Conservation (phyloP, 2,113 vertebrate species). For the Cervus canadensis region DNA sequence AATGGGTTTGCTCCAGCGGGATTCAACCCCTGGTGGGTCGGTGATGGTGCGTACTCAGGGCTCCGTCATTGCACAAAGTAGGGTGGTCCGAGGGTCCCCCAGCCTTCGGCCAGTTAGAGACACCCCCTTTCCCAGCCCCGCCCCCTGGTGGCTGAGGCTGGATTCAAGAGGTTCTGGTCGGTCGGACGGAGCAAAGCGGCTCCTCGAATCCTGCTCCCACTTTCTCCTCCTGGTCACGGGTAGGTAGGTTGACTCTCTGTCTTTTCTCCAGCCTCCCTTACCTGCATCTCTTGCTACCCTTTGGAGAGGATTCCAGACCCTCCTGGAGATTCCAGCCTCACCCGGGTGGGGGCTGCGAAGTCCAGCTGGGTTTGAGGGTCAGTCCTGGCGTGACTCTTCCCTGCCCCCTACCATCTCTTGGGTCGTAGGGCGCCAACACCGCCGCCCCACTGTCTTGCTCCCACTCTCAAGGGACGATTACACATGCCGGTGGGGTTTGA, state of each 20-base stretch:
- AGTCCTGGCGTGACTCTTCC: too few species aligned
- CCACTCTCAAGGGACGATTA: neutral
- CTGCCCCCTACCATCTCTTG: neutral
- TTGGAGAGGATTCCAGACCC: neutral
- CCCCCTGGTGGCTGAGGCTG: neutral
- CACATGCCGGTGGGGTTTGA: neutral
- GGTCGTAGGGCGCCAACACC: neutral
- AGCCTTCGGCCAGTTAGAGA: neutral
- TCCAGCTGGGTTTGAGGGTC: neutral
- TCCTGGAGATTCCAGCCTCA: neutral
- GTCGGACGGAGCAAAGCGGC: neutral
- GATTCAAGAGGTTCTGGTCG: neutral
- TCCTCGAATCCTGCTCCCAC: neutral
- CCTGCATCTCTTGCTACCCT: neutral
- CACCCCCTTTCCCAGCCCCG: neutral
- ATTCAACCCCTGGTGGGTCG: neutral
- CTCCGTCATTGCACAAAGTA: neutral
- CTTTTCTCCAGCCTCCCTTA: neutral
- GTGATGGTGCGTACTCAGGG: neutral
- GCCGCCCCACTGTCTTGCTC: neutral
- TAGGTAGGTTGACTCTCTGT: neutral
- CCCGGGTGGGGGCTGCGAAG: neutral
- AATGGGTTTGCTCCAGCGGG: neutral
- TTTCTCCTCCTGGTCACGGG: neutral
- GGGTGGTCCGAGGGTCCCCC: neutral